Conservation (phyloP, 2,113 vertebrate genomes). For the Gavialis gangeticus region DNA sequence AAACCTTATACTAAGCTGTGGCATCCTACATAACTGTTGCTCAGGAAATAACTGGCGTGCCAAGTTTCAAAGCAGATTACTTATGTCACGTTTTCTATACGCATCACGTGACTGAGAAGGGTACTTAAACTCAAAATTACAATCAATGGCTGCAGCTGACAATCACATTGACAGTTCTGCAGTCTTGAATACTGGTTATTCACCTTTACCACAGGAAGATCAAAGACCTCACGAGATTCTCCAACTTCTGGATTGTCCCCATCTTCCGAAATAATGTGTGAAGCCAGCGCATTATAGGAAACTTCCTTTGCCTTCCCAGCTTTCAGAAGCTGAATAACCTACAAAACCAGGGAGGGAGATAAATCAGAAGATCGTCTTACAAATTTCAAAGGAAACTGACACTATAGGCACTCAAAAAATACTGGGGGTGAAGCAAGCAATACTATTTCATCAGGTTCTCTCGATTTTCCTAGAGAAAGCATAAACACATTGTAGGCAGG, state of each 20-base stretch:
- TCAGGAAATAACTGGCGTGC: background rate
- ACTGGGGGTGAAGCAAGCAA: background rate
- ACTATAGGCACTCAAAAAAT: background rate
- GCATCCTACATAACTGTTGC: background rate
- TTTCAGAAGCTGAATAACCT: constrained; percentile 95
- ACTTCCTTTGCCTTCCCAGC: constrained; percentile 97
- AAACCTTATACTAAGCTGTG: background rate
- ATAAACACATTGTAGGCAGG: background rate
- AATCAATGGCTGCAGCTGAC: background rate
- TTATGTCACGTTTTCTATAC: background rate
- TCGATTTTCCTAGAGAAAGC: background rate
- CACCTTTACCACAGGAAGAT: constrained; percentile 97
- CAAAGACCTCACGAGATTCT: constrained; percentile 96
- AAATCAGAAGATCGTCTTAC: background rate
- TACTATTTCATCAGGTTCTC: background rate
- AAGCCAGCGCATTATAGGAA: constrained; percentile 96
- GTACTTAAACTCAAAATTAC: background rate
- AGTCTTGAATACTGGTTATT: background rate
- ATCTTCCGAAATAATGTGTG: constrained; percentile 96
- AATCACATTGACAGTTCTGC: background rate
- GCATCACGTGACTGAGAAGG: background rate
- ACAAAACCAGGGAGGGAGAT: background rate
- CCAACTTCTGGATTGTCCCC: constrained; percentile 97
- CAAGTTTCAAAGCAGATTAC: background rate
- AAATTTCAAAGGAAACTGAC: background rate